A percentile compares a stretch with the other conserved stretches of the same genome.
phyloP scores from a whole-genome alignment of 2,888 invertebrate species.

The Orchesellides sinensis region DNA sequence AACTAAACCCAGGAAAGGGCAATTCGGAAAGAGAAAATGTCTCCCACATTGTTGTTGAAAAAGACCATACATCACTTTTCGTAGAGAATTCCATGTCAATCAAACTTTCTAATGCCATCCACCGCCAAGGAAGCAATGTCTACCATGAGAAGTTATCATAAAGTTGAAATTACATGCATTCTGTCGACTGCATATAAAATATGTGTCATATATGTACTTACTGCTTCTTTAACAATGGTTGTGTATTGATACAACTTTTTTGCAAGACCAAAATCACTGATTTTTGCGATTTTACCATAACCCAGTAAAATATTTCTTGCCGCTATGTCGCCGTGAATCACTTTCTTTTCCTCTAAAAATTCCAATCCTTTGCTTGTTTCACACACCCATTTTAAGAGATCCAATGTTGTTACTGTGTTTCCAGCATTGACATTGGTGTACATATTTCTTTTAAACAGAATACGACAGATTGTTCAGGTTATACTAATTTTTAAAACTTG shows the following conservation, averaged over 20 bases:
- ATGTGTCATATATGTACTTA: background rate
- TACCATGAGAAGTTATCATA: background rate
- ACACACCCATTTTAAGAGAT: slow-evolving; percentile 60
- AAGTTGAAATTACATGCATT: too few species aligned
- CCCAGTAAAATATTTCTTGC: slow-evolving; percentile 61
- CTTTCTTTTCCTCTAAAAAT: slow-evolving; percentile 61
- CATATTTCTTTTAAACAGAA: background rate
- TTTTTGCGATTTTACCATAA: slow-evolving; percentile 55
- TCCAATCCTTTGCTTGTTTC: slow-evolving; percentile 61
- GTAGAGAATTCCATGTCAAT: slow-evolving; percentile 49
- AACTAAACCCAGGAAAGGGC: slow-evolving; percentile 64
- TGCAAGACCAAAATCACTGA: slow-evolving; percentile 65
- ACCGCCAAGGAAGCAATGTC: slow-evolving; percentile 64
- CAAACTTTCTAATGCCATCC: slow-evolving; percentile 60
- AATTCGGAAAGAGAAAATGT: slow-evolving; percentile 61
- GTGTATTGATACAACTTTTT: slow-evolving; percentile 67
- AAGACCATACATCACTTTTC: slow-evolving; percentile 46
- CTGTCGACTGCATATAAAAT: too few species aligned
- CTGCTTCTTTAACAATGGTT: slow-evolving; percentile 54
- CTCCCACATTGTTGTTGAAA: slow-evolving; percentile 57
- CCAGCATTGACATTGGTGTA: slow-evolving; percentile 31
- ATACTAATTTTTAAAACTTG: background rate
- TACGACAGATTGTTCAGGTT: background rate
- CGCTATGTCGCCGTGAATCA: slow-evolving; percentile 65
- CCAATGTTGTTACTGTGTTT: slow-evolving; percentile 52